Conservation (phyloP, 2,113 vertebrate genomes). For the Lepisosteus oculatus region DNA sequence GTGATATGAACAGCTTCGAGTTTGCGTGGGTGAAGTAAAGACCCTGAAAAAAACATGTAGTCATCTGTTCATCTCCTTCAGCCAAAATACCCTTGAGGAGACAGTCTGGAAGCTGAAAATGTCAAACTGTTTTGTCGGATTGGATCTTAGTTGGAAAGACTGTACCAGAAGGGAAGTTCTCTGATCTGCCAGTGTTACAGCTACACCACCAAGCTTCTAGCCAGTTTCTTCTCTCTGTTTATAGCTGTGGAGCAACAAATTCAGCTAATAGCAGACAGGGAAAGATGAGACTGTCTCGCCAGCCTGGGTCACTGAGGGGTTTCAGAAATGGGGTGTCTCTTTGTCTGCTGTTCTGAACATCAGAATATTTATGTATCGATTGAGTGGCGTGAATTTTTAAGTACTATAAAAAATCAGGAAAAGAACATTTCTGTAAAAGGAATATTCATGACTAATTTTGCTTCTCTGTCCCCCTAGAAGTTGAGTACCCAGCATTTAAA, state of each 20-base stretch:
- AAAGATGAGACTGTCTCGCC: neutral
- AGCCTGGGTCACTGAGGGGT: neutral
- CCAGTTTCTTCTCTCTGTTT: neutral
- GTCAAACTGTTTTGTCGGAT: conserved; percentile 71
- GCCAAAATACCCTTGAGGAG: conserved; percentile 54
- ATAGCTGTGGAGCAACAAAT: neutral
- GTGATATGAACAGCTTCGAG: neutral
- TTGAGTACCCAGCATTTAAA: too few species aligned
- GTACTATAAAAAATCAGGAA: too few species aligned
- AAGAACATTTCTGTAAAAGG: too few species aligned
- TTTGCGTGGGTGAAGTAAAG: conserved; percentile 32
- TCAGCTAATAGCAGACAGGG: neutral
- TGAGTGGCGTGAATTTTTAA: too few species aligned
- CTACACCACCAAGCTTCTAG: neutral
- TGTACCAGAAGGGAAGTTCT: conserved; percentile 24
- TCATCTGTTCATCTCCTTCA: conserved; percentile 39
- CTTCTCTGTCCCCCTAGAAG: too few species aligned
- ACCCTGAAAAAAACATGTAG: conserved; percentile 44
- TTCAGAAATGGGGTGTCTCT: too few species aligned
- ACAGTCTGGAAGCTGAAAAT: conserved; percentile 65
- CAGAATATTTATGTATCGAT: too few species aligned
- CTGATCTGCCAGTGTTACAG: neutral
- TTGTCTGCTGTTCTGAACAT: too few species aligned
- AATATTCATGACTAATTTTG: too few species aligned
- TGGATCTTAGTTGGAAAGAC: conserved; percentile 52